Evolutionary conservation across 92 coral and sea anemone genomes (phyloP).

Genomic region (Virgularia gustaviana): DNA sequence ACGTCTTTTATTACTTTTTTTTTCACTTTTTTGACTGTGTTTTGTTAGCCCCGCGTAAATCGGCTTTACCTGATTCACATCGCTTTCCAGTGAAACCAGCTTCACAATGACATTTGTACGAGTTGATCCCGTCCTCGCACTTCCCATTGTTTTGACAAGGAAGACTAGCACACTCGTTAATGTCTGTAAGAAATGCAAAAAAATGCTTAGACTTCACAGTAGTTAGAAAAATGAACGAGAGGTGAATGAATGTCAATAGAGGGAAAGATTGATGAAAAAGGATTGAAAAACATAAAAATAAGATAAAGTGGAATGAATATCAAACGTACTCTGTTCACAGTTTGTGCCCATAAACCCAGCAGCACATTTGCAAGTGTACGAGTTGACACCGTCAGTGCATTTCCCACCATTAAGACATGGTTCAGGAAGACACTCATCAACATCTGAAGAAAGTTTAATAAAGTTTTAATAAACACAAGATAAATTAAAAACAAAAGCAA

Average conservation of each 20-base stretch:
- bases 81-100: slow-evolving; percentile 33
- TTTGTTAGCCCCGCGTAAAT: not conserved
- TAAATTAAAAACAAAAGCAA: no score
- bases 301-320: not conserved
- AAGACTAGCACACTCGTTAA: slow-evolving; percentile 33
- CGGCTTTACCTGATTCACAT: slow-evolving; percentile 30
- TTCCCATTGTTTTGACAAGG: slow-evolving; percentile 29
- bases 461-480: no score
- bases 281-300: not conserved
- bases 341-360: slow-evolving; percentile 32
- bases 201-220: not conserved
- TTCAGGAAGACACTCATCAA: slow-evolving; percentile 27
- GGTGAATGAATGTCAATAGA: no score
- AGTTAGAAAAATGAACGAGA: no score
- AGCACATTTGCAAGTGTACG: slow-evolving; percentile 30
- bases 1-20: not conserved
- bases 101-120: slow-evolving; percentile 25
- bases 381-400: slow-evolving; percentile 30
- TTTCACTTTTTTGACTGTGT: not conserved
- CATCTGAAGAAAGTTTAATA: not conserved
- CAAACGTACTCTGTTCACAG: slow-evolving; percentile 27
- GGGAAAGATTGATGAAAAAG: no score
- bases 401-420: slow-evolving; percentile 26
- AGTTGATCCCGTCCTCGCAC: slow-evolving; percentile 38
- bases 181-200: slow-evolving; percentile 2